phyloP scores from a whole-genome alignment of 2,797 vertebrate genomes.

The Notamacropus eugenii region DNA sequence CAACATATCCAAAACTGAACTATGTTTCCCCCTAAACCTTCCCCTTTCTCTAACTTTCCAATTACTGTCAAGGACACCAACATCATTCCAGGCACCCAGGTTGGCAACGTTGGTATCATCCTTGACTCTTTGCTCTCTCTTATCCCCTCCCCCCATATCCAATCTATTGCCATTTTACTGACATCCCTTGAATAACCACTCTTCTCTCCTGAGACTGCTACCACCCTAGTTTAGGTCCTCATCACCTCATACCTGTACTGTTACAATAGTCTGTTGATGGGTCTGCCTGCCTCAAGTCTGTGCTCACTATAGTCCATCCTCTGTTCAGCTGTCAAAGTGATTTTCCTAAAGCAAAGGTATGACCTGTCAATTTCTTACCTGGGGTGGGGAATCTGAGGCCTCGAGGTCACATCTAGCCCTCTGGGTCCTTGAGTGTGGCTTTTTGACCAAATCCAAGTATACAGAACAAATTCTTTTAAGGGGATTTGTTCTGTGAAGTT shows the following conservation, averaged over 20 bases:
- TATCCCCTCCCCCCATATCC: not conserved
- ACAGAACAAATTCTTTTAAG: too few species aligned
- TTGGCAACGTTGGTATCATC: not conserved
- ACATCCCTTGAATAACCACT: too few species aligned
- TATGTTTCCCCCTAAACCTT: not conserved
- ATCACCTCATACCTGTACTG: not conserved
- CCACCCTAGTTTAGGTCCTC: not conserved
- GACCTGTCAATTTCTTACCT: not conserved
- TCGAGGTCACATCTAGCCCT: too few species aligned
- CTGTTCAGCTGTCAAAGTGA: not conserved
- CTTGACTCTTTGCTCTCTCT: not conserved
- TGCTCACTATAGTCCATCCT: not conserved
- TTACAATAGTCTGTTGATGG: not conserved
- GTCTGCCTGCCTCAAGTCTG: not conserved
- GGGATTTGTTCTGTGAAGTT: too few species aligned
- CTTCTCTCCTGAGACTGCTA: not conserved
- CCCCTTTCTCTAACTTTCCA: not conserved
- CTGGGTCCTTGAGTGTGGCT: too few species aligned
- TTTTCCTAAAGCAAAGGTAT: not conserved
- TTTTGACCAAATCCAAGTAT: too few species aligned
- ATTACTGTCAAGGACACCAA: too few species aligned
- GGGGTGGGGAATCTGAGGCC: too few species aligned
- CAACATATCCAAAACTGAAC: not conserved
- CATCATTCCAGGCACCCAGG: not conserved
- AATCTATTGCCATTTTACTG: not conserved